phyloP scores from a whole-genome alignment of 2,113 vertebrate genomes.

The Alaudala cheleensis region DNA sequence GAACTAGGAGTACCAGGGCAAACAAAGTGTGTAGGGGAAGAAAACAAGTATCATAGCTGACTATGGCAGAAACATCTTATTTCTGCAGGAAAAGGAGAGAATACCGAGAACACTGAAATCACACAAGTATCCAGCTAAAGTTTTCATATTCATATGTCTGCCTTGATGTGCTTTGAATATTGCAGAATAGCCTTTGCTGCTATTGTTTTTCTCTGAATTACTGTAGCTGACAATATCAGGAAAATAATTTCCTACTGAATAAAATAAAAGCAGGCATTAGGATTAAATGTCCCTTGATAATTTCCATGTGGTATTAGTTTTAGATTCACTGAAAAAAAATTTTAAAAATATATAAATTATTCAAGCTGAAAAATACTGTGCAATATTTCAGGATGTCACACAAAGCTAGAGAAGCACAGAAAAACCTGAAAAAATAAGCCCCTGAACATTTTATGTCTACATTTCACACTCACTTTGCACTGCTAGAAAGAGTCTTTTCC shows the following conservation, averaged over 20 bases:
- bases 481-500: background rate
- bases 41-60: background rate
- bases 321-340: background rate
- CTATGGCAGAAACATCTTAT: background rate
- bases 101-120: background rate
- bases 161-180: background rate
- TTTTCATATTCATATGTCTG: background rate
- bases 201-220: constrained; percentile 19
- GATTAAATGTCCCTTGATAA: constrained; percentile 25
- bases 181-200: background rate
- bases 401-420: background rate
- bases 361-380: background rate
- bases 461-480: background rate
- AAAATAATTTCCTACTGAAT: constrained; percentile 37
- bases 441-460: background rate
- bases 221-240: constrained; percentile 23
- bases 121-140: background rate
- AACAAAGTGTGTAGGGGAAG: background rate
- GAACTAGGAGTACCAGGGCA: background rate
- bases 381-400: background rate
- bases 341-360: constrained; percentile 6
- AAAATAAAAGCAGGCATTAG: constrained; percentile 46
- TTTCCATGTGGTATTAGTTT: background rate
- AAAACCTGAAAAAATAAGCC: background rate
- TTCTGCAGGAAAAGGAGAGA: background rate